Percentiles rank a stretch among this genome's conserved stretches.
phyloP scores from a whole-genome alignment of 2,888 invertebrate species.

The Agrochola lychnidis region DNA sequence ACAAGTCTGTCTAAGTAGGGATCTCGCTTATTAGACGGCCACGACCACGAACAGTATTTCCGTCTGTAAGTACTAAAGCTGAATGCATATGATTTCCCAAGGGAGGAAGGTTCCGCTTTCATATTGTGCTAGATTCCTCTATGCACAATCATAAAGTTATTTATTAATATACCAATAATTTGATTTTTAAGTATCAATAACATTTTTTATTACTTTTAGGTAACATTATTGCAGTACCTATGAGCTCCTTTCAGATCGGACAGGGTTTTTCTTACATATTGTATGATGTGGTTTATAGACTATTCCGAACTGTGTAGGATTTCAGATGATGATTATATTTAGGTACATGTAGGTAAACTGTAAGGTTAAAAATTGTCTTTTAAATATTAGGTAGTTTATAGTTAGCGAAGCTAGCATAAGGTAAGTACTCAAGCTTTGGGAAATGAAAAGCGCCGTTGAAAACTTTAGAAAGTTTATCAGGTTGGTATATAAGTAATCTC shows the following conservation, averaged over 20 bases:
- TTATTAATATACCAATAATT: not conserved
- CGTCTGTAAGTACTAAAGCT: not conserved
- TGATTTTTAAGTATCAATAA: too few relatives aligned
- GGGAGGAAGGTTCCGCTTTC: conserved; percentile 3
- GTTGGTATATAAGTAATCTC: not conserved
- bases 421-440: not conserved
- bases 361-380: not conserved
- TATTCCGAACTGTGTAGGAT: not conserved
- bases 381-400: not conserved
- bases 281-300: not conserved
- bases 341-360: not conserved
- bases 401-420: not conserved
- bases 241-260: too few relatives aligned
- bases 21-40: too few relatives aligned
- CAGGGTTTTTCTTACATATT: too few relatives aligned
- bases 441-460: not conserved
- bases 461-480: not conserved
- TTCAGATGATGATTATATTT: not conserved
- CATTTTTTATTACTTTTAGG: too few relatives aligned
- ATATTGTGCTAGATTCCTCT: conserved; percentile 4
- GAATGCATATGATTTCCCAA: conserved; percentile 45
- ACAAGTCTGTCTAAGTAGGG: not conserved
- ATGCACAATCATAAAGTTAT: not conserved
- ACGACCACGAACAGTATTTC: not conserved
- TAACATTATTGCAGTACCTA: too few relatives aligned